Conservation (phyloP, 2,888 invertebrate species). For the Ophion obscuratus region DNA sequence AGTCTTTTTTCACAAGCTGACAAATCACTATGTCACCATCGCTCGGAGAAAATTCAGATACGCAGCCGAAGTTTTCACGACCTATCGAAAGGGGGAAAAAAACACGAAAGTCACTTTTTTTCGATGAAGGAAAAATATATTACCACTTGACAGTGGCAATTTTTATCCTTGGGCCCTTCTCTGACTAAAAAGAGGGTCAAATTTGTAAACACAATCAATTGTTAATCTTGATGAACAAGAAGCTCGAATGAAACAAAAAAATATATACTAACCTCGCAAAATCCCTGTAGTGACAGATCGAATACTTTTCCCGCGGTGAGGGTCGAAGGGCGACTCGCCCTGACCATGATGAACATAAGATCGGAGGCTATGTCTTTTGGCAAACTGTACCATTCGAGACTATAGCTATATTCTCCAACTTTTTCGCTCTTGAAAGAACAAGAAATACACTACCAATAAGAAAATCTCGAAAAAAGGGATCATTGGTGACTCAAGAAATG, state of each 20-base stretch:
- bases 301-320: conserved; percentile 79
- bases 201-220: no score
- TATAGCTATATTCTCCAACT: conserved; percentile 72
- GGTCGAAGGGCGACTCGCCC: conserved; percentile 75
- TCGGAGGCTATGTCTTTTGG: conserved; percentile 69
- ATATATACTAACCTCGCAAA: conserved; percentile 74
- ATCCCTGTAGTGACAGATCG: conserved; percentile 77
- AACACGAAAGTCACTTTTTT: neutral
- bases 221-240: neutral
- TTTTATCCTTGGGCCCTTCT: neutral
- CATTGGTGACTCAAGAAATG: neutral
- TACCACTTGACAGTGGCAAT: neutral
- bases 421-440: conserved; percentile 68
- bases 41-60: conserved; percentile 78
- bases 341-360: conserved; percentile 74
- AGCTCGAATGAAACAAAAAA: neutral
- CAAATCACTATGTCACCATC: conserved; percentile 64
- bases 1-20: neutral
- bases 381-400: conserved; percentile 75
- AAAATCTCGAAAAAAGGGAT: neutral
- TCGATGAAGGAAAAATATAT: neutral
- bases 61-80: conserved; percentile 77
- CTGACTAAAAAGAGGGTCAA: neutral
- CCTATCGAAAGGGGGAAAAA: conserved; percentile 66
- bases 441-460: neutral